Conservation (phyloP, 2,113 vertebrate species). For the Chinchilla lanigera region DNA sequence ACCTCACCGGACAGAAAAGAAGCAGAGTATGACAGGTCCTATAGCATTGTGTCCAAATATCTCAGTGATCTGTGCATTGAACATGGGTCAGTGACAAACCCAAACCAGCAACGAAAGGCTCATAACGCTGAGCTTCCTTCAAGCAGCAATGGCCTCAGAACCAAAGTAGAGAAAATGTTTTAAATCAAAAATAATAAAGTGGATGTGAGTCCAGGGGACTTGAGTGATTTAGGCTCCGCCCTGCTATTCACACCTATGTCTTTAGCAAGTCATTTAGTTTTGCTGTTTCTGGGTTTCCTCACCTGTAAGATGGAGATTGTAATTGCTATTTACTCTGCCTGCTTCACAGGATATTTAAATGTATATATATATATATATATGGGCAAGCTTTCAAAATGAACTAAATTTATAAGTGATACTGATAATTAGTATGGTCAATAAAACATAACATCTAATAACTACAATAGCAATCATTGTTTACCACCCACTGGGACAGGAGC, state of each 20-base stretch:
- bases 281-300: neutral
- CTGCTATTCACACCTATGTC: neutral
- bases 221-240: neutral
- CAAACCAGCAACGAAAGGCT: neutral
- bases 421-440: slow-evolving; percentile 34
- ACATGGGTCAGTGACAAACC: neutral
- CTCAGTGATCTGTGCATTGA: neutral
- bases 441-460: neutral
- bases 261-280: neutral
- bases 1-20: slow-evolving; percentile 51
- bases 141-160: neutral
- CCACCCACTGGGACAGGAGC: neutral
- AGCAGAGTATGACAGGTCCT: slow-evolving; percentile 26
- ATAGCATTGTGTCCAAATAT: slow-evolving; percentile 59
- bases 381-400: neutral
- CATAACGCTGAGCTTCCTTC: neutral
- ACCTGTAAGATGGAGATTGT: neutral
- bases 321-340: neutral
- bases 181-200: neutral
- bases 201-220: neutral
- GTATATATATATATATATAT: neutral
- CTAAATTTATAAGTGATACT: neutral
- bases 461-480: neutral
- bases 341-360: neutral
- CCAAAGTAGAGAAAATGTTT: neutral